Conservation (phyloP, 2,113 vertebrate genomes). For the Pelecanus crispus region DNA sequence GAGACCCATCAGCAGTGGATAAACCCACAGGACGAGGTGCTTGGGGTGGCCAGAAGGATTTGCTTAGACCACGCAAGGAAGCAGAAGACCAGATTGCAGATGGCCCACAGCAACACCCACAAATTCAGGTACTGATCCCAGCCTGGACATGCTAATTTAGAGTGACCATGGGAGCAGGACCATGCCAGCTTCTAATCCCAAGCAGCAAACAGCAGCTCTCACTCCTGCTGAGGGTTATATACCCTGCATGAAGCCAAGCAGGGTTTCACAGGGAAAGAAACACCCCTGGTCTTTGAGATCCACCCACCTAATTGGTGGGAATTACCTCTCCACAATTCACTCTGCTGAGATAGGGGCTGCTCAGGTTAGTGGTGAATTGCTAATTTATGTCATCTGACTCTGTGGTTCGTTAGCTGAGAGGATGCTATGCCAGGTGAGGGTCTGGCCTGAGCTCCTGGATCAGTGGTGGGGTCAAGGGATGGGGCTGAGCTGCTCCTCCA, state of each 20-base stretch:
- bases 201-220: background rate
- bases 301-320: background rate
- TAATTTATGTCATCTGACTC: background rate
- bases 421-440: background rate
- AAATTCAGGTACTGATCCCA: background rate
- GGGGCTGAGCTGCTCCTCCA: background rate
- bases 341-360: background rate
- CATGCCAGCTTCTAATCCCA: accelerated
- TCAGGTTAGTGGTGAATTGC: background rate
- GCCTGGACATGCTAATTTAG: accelerated
- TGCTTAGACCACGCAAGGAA: background rate
- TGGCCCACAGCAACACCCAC: background rate
- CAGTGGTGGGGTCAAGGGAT: background rate
- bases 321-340: background rate
- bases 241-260: background rate
- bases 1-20: background rate
- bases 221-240: background rate
- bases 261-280: background rate
- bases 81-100: background rate
- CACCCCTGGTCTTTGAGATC: background rate
- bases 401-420: background rate
- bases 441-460: background rate
- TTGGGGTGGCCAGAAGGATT: background rate
- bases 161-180: background rate
- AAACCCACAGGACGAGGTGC: accelerated